phyloP scores from a whole-genome alignment of 2,797 vertebrate species.

The Anas capensis region DNA sequence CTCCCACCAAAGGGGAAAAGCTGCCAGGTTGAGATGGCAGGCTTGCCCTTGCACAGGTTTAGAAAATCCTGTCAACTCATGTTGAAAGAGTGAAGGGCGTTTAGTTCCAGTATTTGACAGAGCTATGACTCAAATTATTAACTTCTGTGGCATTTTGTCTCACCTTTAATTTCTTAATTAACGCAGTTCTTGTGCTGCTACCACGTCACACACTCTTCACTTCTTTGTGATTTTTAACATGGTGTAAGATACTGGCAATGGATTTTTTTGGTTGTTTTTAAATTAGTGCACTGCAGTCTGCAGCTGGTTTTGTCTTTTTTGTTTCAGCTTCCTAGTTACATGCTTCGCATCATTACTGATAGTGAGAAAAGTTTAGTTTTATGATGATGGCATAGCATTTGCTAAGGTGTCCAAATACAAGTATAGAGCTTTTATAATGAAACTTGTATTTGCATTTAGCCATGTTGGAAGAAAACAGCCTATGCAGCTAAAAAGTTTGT shows the following conservation, averaged over 20 bases:
- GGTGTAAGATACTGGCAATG: neutral
- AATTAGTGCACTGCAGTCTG: neutral
- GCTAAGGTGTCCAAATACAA: neutral
- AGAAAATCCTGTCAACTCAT: neutral
- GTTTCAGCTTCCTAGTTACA: neutral
- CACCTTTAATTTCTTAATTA: neutral
- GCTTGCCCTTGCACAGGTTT: neutral
- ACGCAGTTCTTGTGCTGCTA: neutral
- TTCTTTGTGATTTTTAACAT: neutral
- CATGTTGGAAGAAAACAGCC: neutral
- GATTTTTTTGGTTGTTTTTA: neutral
- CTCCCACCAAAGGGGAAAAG: neutral
- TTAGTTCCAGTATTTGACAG: neutral
- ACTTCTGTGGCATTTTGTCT: neutral
- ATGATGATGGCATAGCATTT: neutral
- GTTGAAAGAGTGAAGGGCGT: neutral
- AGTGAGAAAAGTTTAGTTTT: neutral
- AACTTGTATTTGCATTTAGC: neutral
- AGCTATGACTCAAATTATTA: neutral
- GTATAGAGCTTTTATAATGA: neutral
- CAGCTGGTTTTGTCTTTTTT: constrained; percentile 2
- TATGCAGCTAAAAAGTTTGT: neutral
- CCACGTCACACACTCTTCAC: neutral
- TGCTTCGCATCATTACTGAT: neutral
- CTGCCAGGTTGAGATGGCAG: neutral